Percentiles rank a stretch among this genome's conserved stretches.
Evolutionary conservation across 2,113 vertebrate genomes (phyloP).

Genomic region (Indri indri): DNA sequence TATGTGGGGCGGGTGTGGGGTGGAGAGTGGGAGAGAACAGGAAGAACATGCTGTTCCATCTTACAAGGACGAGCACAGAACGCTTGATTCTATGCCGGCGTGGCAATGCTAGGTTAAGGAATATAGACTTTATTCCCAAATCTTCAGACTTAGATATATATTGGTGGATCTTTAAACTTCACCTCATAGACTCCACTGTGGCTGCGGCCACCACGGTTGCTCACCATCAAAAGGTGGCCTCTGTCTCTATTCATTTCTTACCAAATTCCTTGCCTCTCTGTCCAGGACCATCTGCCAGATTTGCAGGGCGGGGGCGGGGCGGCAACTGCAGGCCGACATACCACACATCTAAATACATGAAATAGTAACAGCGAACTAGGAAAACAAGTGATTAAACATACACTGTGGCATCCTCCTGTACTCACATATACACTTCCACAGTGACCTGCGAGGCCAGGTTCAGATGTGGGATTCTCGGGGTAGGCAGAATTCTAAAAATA

Average conservation of each 20-base stretch:
- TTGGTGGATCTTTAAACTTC: background rate
- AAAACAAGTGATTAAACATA: background rate
- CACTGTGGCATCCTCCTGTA: background rate
- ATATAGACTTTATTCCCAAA: background rate
- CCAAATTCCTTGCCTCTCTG: background rate
- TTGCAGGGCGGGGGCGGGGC: background rate
- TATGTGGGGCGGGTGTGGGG: background rate
- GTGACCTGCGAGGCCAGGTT: background rate
- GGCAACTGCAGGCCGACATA: background rate
- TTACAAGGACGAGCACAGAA: background rate
- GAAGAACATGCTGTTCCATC: background rate
- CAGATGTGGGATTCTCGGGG: background rate
- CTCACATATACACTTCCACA: background rate
- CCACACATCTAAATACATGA: background rate
- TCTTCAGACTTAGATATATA: background rate
- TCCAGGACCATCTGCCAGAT: background rate
- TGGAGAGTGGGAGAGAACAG: background rate
- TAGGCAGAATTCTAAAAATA: background rate
- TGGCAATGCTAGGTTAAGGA: background rate
- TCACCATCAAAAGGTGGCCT: background rate
- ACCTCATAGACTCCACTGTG: background rate
- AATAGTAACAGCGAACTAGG: background rate
- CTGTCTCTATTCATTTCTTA: background rate
- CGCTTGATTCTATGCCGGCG: rapidly evolving
- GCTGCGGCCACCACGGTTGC: background rate